These are phyloP conservation scores for Gadopsis marmoratus DNA, from an alignment of 2,797 vertebrate species.

Conservation along the genomic window DNA sequence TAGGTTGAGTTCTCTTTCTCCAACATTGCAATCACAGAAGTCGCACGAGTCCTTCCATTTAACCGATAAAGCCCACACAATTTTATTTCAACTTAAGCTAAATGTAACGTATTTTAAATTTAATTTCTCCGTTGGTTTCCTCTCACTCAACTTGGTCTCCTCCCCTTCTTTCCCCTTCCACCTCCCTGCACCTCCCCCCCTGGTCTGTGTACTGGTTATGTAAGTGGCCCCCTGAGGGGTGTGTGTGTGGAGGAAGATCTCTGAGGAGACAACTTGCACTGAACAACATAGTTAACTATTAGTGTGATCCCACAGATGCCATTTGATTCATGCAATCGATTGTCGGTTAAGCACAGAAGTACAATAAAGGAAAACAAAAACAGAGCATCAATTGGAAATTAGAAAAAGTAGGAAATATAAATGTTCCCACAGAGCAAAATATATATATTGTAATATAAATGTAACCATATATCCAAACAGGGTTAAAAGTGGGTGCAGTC, in stretches of 20 bases:
- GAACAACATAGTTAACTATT: slow-evolving; percentile 27
- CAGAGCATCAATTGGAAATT: background rate
- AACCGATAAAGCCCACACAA: background rate
- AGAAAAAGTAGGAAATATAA: background rate
- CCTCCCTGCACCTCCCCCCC: slow-evolving; percentile 26
- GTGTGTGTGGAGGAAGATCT: slow-evolving; percentile 34
- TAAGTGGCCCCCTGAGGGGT: slow-evolving; percentile 59
- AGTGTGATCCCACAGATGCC: slow-evolving; percentile 22
- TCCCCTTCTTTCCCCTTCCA: slow-evolving; percentile 3
- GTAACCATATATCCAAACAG: background rate
- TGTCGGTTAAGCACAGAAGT: background rate
- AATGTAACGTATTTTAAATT: background rate
- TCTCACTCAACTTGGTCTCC: slow-evolving; percentile 16
- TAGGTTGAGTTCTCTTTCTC: background rate
- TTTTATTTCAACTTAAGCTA: background rate
- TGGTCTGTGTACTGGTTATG: slow-evolving; percentile 53
- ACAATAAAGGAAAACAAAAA: background rate
- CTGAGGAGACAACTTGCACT: slow-evolving; percentile 19
- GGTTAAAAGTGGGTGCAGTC: no score
- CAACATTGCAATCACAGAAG: background rate
- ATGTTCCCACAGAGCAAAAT: background rate
- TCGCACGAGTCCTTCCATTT: background rate
- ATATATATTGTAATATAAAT: background rate
- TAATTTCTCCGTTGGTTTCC: slow-evolving; percentile 14
- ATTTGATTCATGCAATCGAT: slow-evolving; percentile 35